Evolutionary conservation across 2,888 invertebrate species (phyloP).

Genomic region (Macrophya annulata): DNA sequence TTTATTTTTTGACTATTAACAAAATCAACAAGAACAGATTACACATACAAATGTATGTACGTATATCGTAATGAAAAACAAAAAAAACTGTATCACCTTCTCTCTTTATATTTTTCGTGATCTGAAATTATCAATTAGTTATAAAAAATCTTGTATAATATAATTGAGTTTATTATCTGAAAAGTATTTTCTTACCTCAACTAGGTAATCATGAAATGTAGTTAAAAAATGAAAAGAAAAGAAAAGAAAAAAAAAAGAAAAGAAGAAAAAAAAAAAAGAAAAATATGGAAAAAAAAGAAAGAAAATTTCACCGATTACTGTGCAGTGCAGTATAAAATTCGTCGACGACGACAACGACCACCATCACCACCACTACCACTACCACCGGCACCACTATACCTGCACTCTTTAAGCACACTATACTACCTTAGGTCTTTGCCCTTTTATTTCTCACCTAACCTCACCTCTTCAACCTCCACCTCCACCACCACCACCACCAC

Average conservation of each 20-base stretch:
- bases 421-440: constrained; percentile 31
- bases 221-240: not conserved
- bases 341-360: not conserved
- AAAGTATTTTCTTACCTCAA: constrained; percentile 3
- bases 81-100: no score
- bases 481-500: no score
- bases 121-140: no score
- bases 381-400: not conserved
- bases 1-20: no score
- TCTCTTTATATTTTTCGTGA: no score
- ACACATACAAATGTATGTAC: no score
- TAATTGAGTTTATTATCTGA: no score
- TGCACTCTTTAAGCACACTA: not conserved
- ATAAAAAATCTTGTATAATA: no score
- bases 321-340: not conserved
- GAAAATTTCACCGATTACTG: not conserved
- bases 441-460: constrained; percentile 12
- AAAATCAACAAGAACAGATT: no score
- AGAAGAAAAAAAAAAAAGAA: not conserved
- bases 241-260: not conserved
- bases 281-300: not conserved
- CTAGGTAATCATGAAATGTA: constrained; percentile 17
- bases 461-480: not conserved
- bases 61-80: no score
- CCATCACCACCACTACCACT: not conserved